These are phyloP conservation scores for Nymphalis urticae DNA, from an alignment of 2,888 invertebrate species.

Conservation along the genomic window DNA sequence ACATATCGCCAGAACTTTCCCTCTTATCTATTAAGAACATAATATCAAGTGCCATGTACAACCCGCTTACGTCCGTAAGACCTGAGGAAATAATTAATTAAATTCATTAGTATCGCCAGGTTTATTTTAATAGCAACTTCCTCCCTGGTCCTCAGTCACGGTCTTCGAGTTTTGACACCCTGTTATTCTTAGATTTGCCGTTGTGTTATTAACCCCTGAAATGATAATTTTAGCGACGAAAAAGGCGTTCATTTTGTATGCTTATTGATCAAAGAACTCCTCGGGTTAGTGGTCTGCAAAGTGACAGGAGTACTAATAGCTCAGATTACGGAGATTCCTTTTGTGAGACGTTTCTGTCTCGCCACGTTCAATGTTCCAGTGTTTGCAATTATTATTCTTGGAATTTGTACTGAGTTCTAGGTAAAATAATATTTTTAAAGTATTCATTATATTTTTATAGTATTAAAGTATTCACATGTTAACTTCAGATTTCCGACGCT, in stretches of 20 bases:
- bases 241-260: constrained; percentile 66
- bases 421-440: background rate
- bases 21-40: constrained; percentile 38
- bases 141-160: constrained; percentile 58
- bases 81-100: constrained; percentile 48
- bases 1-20: constrained; percentile 33
- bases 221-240: constrained; percentile 65
- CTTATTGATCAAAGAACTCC: constrained; percentile 67
- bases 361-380: constrained; percentile 1
- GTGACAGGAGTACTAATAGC: constrained; percentile 71
- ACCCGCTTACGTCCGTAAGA: constrained; percentile 30
- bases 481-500: too few relatives aligned
- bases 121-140: constrained; percentile 63
- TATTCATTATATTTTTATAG: too few relatives aligned
- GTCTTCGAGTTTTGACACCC: constrained; percentile 59
- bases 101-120: constrained; percentile 56
- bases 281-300: constrained; percentile 56
- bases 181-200: constrained; percentile 59
- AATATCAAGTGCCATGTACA: constrained; percentile 34
- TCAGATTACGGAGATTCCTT: constrained; percentile 55
- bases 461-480: too few relatives aligned
- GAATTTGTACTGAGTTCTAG: background rate
- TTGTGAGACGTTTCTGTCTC: constrained; percentile 18
- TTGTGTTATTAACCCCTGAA: constrained; percentile 66
- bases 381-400: constrained; percentile 3